Conservation (phyloP, 1,140 invertebrate species). For the Babylonia areolata region DNA sequence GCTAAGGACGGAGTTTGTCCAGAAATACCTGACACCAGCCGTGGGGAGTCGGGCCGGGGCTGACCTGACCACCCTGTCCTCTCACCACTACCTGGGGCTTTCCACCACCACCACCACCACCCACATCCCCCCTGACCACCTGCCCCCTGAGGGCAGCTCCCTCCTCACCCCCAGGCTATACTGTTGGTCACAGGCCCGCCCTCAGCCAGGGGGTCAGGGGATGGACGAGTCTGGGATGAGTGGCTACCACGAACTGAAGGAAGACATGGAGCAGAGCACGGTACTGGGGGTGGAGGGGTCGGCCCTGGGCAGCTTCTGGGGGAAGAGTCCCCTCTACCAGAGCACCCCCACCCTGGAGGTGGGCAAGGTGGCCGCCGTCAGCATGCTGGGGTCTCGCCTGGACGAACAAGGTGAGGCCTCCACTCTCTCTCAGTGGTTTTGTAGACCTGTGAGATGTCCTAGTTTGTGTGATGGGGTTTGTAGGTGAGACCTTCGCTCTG, state of each 20-base stretch:
- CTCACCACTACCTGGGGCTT: no score
- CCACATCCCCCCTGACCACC: neutral
- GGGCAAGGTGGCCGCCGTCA: conserved; percentile 9
- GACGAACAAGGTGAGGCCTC: conserved; percentile 14
- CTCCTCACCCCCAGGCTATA: neutral
- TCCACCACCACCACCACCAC: neutral
- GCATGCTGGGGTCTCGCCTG: conserved; percentile 12
- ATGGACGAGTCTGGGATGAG: conserved; percentile 15
- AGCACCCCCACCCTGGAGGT: conserved; percentile 52
- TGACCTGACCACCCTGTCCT: no score
- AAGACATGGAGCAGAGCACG: conserved; percentile 26
- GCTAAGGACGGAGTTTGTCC: conserved; percentile 50
- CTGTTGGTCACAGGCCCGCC: neutral
- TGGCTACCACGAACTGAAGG: conserved; percentile 36
- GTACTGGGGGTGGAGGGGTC: conserved; percentile 16
- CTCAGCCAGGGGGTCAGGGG: neutral
- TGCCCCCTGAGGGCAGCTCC: neutral
- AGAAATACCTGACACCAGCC: conserved; percentile 39
- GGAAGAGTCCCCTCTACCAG: conserved; percentile 48
- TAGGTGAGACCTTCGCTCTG: no score
- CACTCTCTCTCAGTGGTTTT: no score
- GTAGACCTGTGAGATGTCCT: no score
- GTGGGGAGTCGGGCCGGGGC: neutral
- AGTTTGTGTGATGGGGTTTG: no score
- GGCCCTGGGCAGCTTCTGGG: conserved; percentile 39